Evolutionary conservation across 2,888 invertebrate species (phyloP).

Genomic region (Operophtera brumata): DNA sequence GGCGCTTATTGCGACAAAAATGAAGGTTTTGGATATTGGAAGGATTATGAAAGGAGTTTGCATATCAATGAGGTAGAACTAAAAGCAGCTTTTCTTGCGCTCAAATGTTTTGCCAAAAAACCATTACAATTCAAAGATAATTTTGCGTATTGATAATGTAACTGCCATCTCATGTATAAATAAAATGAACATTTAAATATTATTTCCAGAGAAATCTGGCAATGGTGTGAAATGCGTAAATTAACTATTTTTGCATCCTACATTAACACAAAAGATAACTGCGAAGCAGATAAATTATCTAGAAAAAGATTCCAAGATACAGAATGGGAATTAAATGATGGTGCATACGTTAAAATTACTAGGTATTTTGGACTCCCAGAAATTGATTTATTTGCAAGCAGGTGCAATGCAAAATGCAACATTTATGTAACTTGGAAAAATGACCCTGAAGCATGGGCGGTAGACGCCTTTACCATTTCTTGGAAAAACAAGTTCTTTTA

Average conservation of each 20-base stretch:
- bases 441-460: conserved; percentile 21
- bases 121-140: neutral
- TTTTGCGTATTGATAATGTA: conserved; percentile 6
- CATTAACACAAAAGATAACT: conserved; percentile 8
- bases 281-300: conserved; percentile 1
- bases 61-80: neutral
- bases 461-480: conserved; percentile 25
- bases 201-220: conserved; percentile 4
- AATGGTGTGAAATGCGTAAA: conserved; percentile 13
- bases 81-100: neutral
- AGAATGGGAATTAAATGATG: conserved; percentile 1
- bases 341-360: neutral
- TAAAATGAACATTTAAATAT: conserved; percentile 7
- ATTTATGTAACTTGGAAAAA: neutral
- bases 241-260: conserved; percentile 6
- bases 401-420: conserved; percentile 11
- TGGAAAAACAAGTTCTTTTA: conserved; percentile 25
- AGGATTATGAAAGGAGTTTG: neutral
- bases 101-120: neutral
- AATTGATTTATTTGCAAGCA: conserved; percentile 20
- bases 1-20: neutral
- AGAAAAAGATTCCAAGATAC: conserved; percentile 1
- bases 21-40: neutral
- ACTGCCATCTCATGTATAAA: conserved; percentile 13
- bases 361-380: conserved; percentile 5